Conservation (phyloP, 1,140 invertebrate genomes). For the Neelides sp. region DNA sequence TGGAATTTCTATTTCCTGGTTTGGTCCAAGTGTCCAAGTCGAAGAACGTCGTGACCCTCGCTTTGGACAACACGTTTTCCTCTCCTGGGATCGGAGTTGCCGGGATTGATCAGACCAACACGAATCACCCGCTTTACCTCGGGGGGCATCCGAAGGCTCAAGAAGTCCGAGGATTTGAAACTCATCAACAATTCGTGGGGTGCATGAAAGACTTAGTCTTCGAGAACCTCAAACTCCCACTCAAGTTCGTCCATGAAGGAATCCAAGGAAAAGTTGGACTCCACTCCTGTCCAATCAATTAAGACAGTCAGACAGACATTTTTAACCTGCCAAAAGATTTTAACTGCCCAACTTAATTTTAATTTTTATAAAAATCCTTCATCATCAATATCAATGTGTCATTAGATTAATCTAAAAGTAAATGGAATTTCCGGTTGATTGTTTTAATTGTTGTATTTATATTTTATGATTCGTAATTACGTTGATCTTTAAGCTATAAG, state of each 20-base stretch:
- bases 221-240: slow-evolving; percentile 9
- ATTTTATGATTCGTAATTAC: too few species aligned
- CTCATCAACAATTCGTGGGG: slow-evolving; percentile 55
- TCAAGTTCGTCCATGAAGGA: slow-evolving; percentile 19
- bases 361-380: too few species aligned
- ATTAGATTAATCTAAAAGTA: too few species aligned
- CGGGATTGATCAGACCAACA: slow-evolving; percentile 54
- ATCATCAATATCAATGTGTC: too few species aligned
- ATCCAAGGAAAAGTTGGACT: slow-evolving; percentile 21
- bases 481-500: too few species aligned
- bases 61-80: slow-evolving; percentile 59
- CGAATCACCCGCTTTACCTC: slow-evolving; percentile 71
- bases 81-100: slow-evolving; percentile 51
- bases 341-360: too few species aligned
- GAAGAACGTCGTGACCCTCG: slow-evolving; percentile 65
- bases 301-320: too few species aligned
- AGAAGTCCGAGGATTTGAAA: slow-evolving; percentile 42
- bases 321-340: too few species aligned
- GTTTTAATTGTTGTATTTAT: too few species aligned
- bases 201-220: slow-evolving; percentile 32
- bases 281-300: slow-evolving; percentile 20
- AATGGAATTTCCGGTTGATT: too few species aligned
- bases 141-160: slow-evolving; percentile 61
- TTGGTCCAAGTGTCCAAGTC: slow-evolving; percentile 60
- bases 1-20: slow-evolving; percentile 22